Base-by-base conservation (phyloP, 1,140 invertebrate species). In the Agrilus planipennis region DNA sequence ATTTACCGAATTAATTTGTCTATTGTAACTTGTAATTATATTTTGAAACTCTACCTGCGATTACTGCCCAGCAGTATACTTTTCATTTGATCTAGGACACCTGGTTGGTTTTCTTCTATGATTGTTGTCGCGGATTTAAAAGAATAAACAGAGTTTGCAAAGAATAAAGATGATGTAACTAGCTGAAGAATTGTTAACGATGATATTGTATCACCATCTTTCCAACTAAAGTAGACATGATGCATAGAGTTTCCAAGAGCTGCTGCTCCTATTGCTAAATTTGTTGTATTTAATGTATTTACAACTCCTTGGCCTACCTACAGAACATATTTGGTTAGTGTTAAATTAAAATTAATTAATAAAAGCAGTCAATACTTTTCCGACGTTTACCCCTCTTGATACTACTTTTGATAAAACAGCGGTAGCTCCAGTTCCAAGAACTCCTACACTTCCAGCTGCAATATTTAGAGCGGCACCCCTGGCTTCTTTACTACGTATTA, bases 401-500 rank as follows among this genome's bases (percentile, higher is more conserved):
- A 41, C 47, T 1, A 57, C 19, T 36, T 51, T 36, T 9, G 53
- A 46, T 3, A 55, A 32, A 12, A 42, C 37, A 14, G 44, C 39
- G 29, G 50, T 54, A 10, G 54, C 52, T 9, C 57, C 61, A n/a
- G 53, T 54, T 15, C 57, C 55, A 11, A 49, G 46, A 42, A 65
- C 52, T 18, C 61, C 56, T 5, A 55, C 35, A 10, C 53, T 27
- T 21, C 60, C 56, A 17, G 57, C 60, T 1, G 50, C 49, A 29
- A 64, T 57, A 34, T 61, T 64, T 5, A 65, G 29, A 50, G 60
- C 64, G 15, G 58, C 60, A 7, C 48, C 53, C 30, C 63, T 45
- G 12, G 60, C 56, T 52, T 63, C 60, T 10, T 54, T n/a, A n/a
- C n/a, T n/a, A n/a, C n/a, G n/a, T n/a, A n/a, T n/a, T n/a, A n/a